Evolutionary conservation across 2,797 vertebrate species (phyloP).

Genomic region (Bradypodion pumilum): DNA sequence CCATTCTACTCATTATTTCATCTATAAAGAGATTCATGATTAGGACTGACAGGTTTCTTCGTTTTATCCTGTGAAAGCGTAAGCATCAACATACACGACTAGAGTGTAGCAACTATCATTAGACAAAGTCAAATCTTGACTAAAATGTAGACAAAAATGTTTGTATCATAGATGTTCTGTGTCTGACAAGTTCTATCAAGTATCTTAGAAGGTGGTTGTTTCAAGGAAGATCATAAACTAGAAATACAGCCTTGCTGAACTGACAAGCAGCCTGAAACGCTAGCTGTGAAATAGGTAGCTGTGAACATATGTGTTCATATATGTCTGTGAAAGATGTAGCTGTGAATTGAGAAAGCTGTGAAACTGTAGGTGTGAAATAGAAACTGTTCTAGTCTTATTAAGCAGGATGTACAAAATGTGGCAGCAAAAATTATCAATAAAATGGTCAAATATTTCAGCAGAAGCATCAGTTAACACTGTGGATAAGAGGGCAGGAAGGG

Average conservation of each 20-base stretch:
- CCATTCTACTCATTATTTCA: slow-evolving; percentile 13
- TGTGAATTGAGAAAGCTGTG: too few species aligned
- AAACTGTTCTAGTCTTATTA: too few species aligned
- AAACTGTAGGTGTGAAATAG: too few species aligned
- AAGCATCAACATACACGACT: slow-evolving; percentile 14
- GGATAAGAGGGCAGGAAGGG: neutral
- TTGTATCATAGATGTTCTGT: neutral
- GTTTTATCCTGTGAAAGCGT: neutral
- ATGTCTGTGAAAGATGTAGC: too few species aligned
- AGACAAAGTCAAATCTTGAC: neutral
- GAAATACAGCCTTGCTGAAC: neutral
- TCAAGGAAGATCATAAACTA: slow-evolving; percentile 9
- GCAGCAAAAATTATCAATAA: too few species aligned
- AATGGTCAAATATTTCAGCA: neutral
- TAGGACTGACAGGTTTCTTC: too few species aligned
- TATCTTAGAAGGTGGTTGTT: neutral
- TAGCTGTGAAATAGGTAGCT: neutral
- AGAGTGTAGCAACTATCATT: neutral
- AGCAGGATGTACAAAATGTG: neutral
- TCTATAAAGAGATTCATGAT: too few species aligned
- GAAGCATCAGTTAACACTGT: neutral
- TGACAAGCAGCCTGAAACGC: neutral
- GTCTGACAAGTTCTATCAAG: neutral
- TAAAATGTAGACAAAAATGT: rapidly evolving
- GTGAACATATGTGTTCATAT: too few species aligned